A percentile compares a stretch with the other conserved stretches of the same genome.
Evolutionary conservation across 1,140 invertebrate genomes (phyloP).

Genomic region (Anadara kagoshimensis): DNA sequence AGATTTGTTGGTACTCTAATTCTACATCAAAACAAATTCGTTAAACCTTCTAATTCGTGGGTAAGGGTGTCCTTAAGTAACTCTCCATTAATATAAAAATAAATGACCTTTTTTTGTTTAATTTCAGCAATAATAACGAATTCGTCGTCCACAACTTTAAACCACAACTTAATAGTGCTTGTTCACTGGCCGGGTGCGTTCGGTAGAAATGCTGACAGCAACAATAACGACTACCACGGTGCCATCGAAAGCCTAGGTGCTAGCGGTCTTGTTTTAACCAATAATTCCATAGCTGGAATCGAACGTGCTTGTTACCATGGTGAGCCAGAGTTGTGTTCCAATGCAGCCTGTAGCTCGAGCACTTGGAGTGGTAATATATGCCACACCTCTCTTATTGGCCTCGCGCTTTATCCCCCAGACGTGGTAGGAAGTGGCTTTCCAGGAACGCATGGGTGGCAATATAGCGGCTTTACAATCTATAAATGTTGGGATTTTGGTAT

Average conservation of each 20-base stretch:
- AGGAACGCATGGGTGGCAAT: constrained; percentile 31
- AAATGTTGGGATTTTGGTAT: constrained; percentile 60
- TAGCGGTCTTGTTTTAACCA: constrained; percentile 34
- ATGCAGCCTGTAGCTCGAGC: constrained; percentile 10
- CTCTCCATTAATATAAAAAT: too few relatives aligned
- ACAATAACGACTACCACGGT: constrained; percentile 52
- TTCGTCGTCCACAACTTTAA: constrained; percentile 37
- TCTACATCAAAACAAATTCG: too few relatives aligned
- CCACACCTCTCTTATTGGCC: constrained; percentile 38
- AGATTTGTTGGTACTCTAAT: too few relatives aligned
- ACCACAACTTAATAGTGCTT: constrained; percentile 57
- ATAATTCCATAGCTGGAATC: constrained; percentile 61
- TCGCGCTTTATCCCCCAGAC: constrained; percentile 44
- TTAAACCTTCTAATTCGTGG: too few relatives aligned
- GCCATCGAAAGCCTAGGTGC: constrained; percentile 54
- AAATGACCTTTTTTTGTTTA: too few relatives aligned
- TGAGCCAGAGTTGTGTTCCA: constrained; percentile 45
- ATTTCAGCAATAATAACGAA: constrained; percentile 53
- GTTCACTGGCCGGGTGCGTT: constrained; percentile 51
- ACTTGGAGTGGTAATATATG: constrained; percentile 53
- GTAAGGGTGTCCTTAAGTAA: too few relatives aligned
- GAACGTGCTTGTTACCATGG: constrained; percentile 58
- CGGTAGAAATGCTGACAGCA: constrained; percentile 41
- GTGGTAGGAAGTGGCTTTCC: background rate
- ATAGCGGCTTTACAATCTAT: constrained; percentile 50